Percentiles rank a stretch among this genome's conserved stretches.
phyloP scores from a whole-genome alignment of 2,113 vertebrate species.

The Ctenodactylus gundi region DNA sequence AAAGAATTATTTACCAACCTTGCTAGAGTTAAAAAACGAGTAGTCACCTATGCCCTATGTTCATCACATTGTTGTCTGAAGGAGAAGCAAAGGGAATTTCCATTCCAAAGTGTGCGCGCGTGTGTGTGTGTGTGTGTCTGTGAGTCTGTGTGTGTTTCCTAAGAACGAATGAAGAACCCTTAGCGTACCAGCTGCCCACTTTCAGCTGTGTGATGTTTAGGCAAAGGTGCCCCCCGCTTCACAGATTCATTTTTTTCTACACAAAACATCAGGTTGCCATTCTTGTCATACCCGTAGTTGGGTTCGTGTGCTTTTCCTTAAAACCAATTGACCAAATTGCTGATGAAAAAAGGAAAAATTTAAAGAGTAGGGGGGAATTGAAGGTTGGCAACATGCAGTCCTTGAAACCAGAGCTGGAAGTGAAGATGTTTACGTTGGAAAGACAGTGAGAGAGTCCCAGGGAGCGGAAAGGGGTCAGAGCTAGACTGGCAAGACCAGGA shows the following conservation, averaged over 20 bases:
- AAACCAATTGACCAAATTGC: not conserved
- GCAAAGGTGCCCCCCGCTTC: not conserved
- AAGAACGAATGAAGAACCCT: rapidly evolving
- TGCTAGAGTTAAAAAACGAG: conserved; percentile 17
- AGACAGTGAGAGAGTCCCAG: not conserved
- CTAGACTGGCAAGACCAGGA: not conserved
- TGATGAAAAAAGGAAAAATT: not conserved
- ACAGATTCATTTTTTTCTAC: not conserved
- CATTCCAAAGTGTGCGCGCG: no score
- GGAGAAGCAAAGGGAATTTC: not conserved
- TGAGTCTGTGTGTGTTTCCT: not conserved
- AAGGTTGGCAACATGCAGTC: not conserved
- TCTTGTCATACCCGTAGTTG: not conserved
- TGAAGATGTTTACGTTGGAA: not conserved
- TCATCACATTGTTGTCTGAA: not conserved
- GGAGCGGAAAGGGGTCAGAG: not conserved
- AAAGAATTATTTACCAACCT: not conserved
- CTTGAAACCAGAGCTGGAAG: not conserved
- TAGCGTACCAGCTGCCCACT: rapidly evolving
- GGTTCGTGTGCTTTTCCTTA: not conserved
- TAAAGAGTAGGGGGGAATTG: not conserved
- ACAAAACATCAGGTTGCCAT: not conserved
- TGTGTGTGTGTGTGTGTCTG: no score
- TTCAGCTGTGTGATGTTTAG: rapidly evolving
- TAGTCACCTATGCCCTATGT: conserved; percentile 42